These are phyloP conservation scores for Pelmatolapia mariae DNA, from an alignment of 2,113 vertebrate species.

Conservation along the genomic window DNA sequence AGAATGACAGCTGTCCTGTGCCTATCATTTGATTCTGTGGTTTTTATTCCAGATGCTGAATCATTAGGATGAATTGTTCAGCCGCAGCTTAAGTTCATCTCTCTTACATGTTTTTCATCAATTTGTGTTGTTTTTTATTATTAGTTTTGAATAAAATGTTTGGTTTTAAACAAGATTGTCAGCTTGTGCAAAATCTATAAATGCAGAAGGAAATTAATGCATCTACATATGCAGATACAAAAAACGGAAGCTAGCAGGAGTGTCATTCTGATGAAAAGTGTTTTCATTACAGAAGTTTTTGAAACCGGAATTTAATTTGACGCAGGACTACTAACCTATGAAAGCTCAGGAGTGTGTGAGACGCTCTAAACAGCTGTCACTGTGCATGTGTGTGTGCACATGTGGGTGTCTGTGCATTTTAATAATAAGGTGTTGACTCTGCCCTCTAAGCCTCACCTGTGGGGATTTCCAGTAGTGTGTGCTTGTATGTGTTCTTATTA, in stretches of 20 bases:
- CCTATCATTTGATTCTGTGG: background rate
- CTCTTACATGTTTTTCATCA: background rate
- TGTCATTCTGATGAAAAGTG: background rate
- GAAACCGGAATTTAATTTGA: background rate
- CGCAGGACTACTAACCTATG: background rate
- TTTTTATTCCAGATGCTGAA: background rate
- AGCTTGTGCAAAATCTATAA: background rate
- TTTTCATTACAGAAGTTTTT: background rate
- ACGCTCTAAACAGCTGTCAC: conserved; percentile 47
- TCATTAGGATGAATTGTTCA: background rate
- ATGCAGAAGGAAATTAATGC: background rate
- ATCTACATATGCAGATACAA: background rate
- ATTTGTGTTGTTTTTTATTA: background rate
- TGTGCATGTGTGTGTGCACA: conserved; percentile 11
- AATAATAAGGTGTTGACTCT: conserved; percentile 69
- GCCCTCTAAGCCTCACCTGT: conserved; percentile 58
- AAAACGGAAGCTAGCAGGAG: background rate
- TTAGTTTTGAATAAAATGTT: background rate
- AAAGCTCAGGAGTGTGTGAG: conserved; percentile 4
- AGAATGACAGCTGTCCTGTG: background rate
- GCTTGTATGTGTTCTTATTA: conserved; percentile 3
- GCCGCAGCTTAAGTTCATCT: background rate
- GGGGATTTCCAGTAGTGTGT: conserved; percentile 50
- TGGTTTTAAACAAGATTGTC: background rate
- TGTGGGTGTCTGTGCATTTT: conserved; percentile 56